These are phyloP conservation scores for Heliconius hortense DNA, from an alignment of 2,888 invertebrate species.

Conservation along the genomic window DNA sequence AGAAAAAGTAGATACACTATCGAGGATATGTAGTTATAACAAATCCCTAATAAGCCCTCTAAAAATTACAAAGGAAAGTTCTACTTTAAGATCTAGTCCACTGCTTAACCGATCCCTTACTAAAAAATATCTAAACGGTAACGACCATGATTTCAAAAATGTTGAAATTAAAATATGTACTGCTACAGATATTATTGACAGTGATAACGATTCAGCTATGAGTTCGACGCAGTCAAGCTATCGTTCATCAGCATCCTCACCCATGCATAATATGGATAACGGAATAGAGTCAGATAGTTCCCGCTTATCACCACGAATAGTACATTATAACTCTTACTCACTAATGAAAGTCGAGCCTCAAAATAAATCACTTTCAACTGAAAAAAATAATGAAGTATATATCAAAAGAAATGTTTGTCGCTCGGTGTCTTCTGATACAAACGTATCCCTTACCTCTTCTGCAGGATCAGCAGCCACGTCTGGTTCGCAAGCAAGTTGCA, in stretches of 20 bases:
- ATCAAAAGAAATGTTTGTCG: conserved; percentile 84
- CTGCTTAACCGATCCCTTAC: conserved; percentile 58
- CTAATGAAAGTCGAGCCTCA: conserved; percentile 72
- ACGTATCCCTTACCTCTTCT: conserved; percentile 86
- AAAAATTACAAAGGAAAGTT: conserved; percentile 55
- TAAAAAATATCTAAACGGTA: conserved; percentile 60
- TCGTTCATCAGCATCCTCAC: conserved; percentile 88
- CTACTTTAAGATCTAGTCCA: conserved; percentile 51
- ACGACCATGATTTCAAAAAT: conserved; percentile 65
- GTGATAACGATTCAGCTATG: conserved; percentile 94
- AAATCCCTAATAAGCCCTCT: conserved; percentile 51
- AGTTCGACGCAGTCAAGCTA: conserved; percentile 91
- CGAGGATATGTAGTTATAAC: conserved; percentile 52
- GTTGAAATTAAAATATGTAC: conserved; percentile 75
- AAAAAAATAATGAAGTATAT: conserved; percentile 69
- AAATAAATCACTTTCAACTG: conserved; percentile 57
- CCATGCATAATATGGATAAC: conserved; percentile 85
- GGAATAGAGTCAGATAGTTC: conserved; percentile 81
- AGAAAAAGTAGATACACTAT: conserved; percentile 60
- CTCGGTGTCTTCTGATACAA: conserved; percentile 87
- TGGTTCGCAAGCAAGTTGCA: conserved; percentile 87
- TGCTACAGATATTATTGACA: conserved; percentile 83
- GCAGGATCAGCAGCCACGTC: conserved; percentile 88
- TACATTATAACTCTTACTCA: conserved; percentile 68
- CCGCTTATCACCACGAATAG: conserved; percentile 74